Percentiles rank a stretch among this genome's conserved stretches.
Conservation (phyloP, 2,113 vertebrate species). For the Misgurnus mizolepis region DNA sequence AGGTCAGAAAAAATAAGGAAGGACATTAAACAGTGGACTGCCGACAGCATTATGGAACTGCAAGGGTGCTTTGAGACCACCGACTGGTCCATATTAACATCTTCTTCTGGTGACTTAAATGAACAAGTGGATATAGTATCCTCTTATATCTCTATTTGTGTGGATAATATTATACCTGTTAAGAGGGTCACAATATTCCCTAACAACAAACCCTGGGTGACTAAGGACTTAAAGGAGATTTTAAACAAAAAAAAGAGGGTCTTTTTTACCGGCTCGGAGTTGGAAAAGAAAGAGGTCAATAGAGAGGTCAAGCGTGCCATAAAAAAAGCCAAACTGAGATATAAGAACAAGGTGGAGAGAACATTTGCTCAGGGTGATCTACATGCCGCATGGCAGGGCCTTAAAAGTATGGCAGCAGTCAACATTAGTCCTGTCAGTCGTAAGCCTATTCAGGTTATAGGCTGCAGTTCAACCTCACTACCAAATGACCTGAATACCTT, state of each 20-base stretch:
- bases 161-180: not conserved
- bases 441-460: too few species aligned
- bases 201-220: constrained; percentile 24
- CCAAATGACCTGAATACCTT: too few species aligned
- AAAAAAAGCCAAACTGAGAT: constrained; percentile 9
- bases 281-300: not conserved
- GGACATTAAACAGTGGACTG: too few species aligned
- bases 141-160: constrained; percentile 12
- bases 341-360: not conserved
- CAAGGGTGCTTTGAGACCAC: too few species aligned
- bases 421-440: too few species aligned
- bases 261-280: constrained; percentile 1
- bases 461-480: too few species aligned
- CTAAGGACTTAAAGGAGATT: constrained; percentile 9
- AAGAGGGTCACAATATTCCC: constrained; percentile 3
- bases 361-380: not conserved
- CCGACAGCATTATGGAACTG: too few species aligned
- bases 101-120: too few species aligned
- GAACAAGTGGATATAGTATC: not conserved
- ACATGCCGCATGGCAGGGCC: too few species aligned
- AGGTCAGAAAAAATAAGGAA: too few species aligned
- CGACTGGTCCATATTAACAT: too few species aligned
- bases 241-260: constrained; percentile 8
- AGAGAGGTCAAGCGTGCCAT: not conserved
- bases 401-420: too few species aligned